A percentile compares a stretch with the other conserved stretches of the same genome.
Evolutionary conservation across 2,888 invertebrate species (phyloP).

Genomic region (Drosophila tanythrix): DNA sequence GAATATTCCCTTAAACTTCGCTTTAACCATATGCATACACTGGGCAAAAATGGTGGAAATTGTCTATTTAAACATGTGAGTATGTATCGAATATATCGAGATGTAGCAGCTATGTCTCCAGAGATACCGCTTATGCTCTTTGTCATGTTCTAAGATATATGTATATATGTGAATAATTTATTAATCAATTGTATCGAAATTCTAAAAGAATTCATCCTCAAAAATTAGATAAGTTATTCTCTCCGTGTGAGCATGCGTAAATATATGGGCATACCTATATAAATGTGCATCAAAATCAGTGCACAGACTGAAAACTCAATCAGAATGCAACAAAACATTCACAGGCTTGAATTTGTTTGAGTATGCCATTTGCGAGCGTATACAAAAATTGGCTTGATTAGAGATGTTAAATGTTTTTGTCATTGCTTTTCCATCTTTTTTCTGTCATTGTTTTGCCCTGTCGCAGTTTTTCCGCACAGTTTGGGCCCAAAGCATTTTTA

Average conservation of each 20-base stretch:
- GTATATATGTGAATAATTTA: background rate
- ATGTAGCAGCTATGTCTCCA: background rate
- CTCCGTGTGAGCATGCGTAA: background rate
- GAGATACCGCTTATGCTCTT: background rate
- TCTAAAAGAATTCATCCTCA: background rate
- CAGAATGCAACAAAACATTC: background rate
- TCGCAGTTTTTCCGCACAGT: constrained; percentile 70
- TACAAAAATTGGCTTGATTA: constrained; percentile 26
- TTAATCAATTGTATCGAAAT: background rate
- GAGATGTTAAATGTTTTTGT: background rate
- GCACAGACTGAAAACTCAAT: background rate
- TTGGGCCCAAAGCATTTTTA: constrained; percentile 70
- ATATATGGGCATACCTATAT: background rate
- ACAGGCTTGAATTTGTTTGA: background rate
- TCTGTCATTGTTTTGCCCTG: constrained; percentile 63
- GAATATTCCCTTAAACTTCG: constrained; percentile 68
- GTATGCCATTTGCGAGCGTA: constrained; percentile 15
- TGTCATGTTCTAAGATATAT: background rate
- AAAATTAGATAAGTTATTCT: background rate
- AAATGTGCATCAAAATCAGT: background rate
- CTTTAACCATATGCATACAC: constrained; percentile 22
- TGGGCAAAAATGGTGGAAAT: background rate
- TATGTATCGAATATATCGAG: background rate
- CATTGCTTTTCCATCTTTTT: constrained; percentile 21
- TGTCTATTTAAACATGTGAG: background rate